Conservation (phyloP, 1,140 invertebrate genomes). For the Homalodisca vitripennis region DNA sequence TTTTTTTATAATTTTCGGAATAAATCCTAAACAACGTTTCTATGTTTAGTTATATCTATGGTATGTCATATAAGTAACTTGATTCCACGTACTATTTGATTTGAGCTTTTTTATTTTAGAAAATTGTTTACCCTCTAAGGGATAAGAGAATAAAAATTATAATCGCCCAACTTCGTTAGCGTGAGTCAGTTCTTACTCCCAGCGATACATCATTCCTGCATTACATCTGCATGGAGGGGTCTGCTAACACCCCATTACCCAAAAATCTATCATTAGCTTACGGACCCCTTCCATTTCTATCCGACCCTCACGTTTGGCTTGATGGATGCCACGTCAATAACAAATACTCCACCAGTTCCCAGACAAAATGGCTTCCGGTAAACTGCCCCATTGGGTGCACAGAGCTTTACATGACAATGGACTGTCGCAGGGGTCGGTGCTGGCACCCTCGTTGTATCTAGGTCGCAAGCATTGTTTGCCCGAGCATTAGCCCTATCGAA, state of each 20-base stretch:
- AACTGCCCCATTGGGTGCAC: not conserved
- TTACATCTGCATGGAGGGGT: slow-evolving; percentile 9
- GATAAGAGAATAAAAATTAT: too few species aligned
- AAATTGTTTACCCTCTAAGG: too few species aligned
- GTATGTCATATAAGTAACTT: too few species aligned
- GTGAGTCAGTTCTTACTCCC: not conserved
- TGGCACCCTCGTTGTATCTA: not conserved
- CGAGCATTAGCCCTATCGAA: not conserved
- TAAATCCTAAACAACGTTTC: too few species aligned
- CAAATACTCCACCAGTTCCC: slow-evolving; percentile 22
- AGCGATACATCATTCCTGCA: not conserved
- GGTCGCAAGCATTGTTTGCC: slow-evolving; percentile 7
- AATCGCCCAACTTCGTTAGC: too few species aligned
- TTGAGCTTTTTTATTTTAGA: too few species aligned
- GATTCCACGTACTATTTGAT: too few species aligned
- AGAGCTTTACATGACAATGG: slow-evolving; percentile 13
- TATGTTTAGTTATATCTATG: too few species aligned
- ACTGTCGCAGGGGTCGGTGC: not conserved
- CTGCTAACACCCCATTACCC: slow-evolving; percentile 12
- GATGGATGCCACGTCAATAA: slow-evolving; percentile 22
- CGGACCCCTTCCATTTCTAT: not conserved
- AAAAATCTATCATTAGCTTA: slow-evolving; percentile 6
- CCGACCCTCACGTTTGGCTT: not conserved
- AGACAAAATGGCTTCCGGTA: slow-evolving; percentile 19
- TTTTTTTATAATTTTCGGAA: too few species aligned